phyloP scores from a whole-genome alignment of 2,797 vertebrate species.

The Sebastes diploproa region DNA sequence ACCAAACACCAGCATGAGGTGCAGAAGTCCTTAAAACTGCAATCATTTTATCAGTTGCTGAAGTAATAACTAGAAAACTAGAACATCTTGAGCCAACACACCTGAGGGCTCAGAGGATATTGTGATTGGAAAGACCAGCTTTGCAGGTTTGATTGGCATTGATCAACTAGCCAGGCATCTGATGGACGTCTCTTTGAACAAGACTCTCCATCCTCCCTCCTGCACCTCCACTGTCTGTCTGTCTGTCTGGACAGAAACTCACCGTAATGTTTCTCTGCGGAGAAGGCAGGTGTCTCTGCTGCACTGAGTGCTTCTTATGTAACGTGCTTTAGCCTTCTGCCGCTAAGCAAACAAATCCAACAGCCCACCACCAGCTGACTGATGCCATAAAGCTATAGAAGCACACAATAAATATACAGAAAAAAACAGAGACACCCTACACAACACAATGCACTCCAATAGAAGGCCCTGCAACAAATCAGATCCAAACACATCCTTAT shows the following conservation, averaged over 20 bases:
- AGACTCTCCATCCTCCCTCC: slow-evolving; percentile 14
- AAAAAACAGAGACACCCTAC: background rate
- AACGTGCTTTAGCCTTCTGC: slow-evolving; percentile 78
- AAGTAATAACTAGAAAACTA: background rate
- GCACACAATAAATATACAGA: background rate
- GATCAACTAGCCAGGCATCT: slow-evolving; percentile 19
- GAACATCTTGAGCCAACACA: slow-evolving; percentile 6
- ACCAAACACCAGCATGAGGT: background rate
- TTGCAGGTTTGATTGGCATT: slow-evolving; percentile 10
- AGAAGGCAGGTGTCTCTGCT: slow-evolving; percentile 76
- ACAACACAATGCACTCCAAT: background rate
- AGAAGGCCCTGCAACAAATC: slow-evolving; percentile 5
- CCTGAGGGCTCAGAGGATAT: background rate
- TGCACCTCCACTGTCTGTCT: slow-evolving; percentile 19
- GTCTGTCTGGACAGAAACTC: slow-evolving; percentile 47
- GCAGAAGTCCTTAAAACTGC: background rate
- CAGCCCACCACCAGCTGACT: slow-evolving; percentile 59
- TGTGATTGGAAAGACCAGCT: slow-evolving; percentile 3
- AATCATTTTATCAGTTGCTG: background rate
- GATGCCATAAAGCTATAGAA: slow-evolving; percentile 65
- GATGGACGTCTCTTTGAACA: slow-evolving; percentile 46
- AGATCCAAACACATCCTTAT: background rate
- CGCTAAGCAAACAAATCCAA: slow-evolving; percentile 75
- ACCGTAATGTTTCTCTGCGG: slow-evolving; percentile 39
- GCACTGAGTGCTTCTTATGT: slow-evolving; percentile 76